phyloP scores from a whole-genome alignment of 2,113 vertebrate genomes.

The Sisor rabdophorus region DNA sequence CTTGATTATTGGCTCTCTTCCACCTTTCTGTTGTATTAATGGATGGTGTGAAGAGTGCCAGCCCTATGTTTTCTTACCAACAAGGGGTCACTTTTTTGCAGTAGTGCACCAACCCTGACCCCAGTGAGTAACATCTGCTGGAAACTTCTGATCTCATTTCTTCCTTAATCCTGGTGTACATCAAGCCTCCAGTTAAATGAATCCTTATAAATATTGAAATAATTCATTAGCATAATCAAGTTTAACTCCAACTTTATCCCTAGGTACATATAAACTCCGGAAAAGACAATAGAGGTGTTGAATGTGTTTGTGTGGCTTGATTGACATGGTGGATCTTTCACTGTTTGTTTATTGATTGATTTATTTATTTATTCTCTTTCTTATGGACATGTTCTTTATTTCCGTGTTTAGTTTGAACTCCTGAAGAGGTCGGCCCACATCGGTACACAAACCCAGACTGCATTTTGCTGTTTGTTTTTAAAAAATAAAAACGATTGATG shows the following conservation, averaged over 20 bases:
- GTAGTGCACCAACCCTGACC: background rate
- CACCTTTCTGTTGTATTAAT: background rate
- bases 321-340: background rate
- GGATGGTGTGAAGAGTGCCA: background rate
- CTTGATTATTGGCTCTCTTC: background rate
- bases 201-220: background rate
- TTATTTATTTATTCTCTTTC: background rate
- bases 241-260: background rate
- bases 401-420: slow-evolving; percentile 62
- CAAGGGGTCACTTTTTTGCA: background rate
- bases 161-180: background rate
- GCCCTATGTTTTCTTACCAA: background rate
- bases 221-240: background rate
- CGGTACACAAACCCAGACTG: slow-evolving; percentile 52
- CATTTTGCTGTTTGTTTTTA: slow-evolving; percentile 54
- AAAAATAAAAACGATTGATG: background rate
- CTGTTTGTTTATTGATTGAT: background rate
- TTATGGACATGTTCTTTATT: slow-evolving; percentile 55
- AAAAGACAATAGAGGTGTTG: no score
- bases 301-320: background rate
- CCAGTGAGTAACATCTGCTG: background rate
- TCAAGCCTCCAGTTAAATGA: background rate
- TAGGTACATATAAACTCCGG: background rate
- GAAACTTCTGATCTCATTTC: background rate
- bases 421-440: slow-evolving; percentile 55